phyloP scores from a whole-genome alignment of 1,140 invertebrate genomes.

The Phortica variegata region DNA sequence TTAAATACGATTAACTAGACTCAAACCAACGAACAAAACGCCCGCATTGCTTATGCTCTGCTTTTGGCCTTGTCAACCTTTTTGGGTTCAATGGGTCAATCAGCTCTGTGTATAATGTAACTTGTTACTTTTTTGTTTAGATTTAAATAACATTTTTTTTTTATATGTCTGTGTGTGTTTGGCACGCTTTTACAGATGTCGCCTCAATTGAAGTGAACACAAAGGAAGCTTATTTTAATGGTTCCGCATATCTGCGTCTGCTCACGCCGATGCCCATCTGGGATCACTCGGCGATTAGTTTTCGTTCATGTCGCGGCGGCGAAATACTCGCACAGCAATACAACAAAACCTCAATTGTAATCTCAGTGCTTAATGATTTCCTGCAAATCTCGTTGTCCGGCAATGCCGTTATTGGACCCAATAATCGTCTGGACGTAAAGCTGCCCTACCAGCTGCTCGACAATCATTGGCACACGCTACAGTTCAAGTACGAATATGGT shows the following conservation, averaged over 20 bases:
- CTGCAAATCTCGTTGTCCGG: constrained; percentile 69
- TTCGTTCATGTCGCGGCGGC: constrained; percentile 75
- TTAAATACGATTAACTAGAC: constrained; percentile 41
- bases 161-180: neutral
- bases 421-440: constrained; percentile 63
- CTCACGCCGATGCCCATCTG: constrained; percentile 70
- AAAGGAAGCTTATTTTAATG: constrained; percentile 79
- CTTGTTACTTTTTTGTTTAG: constrained; percentile 12
- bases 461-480: constrained; percentile 72
- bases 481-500: constrained; percentile 61
- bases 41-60: constrained; percentile 4
- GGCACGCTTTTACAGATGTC: constrained; percentile 37
- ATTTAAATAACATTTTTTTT: neutral
- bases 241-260: constrained; percentile 71
- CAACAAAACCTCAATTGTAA: constrained; percentile 65
- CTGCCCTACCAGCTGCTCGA: constrained; percentile 70
- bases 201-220: constrained; percentile 55
- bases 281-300: constrained; percentile 76
- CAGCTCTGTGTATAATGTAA: neutral
- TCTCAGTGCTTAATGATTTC: constrained; percentile 67
- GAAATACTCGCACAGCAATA: constrained; percentile 72
- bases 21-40: too few relatives aligned
- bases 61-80: constrained; percentile 35
- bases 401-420: constrained; percentile 58
- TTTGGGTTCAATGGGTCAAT: constrained; percentile 21